Base-by-base conservation (phyloP, 2,797 vertebrate genomes). In the Pantherophis alleghaniensis region DNA sequence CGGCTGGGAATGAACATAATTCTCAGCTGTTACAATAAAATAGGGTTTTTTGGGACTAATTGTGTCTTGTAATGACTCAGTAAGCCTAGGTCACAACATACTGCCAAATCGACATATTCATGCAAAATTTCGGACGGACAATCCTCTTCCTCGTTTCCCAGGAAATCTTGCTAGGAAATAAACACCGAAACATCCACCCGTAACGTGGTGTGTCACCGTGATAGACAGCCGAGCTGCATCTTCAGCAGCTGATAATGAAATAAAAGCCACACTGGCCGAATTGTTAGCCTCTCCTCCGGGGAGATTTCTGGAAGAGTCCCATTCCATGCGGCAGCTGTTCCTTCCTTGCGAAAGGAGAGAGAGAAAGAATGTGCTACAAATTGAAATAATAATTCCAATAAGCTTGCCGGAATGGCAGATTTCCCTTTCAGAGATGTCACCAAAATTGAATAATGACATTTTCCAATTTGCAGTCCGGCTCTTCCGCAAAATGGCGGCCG, bases 401-500 rank as follows among this genome's bases (percentile, higher is more conserved):
- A 92, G 61, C 51, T 61, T 63, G 86, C 47, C 88, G 53, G 12
- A 32, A 86, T 90, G 24, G 60, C 59, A 91, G 37, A 74, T 92
- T 47, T 89, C 0, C 5, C 66, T 28, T 61, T 92, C 55, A 7
- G 37, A 56, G 87, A n/a, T 86, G 60, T 59, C 9, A 28, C 47
- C 2, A 0, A n/a, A 88, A 96, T 86, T 1, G 0, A 83, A 92
- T 55, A 92, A 90, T 90, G 90, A 2, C 20, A 20, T 93, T 92
- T 94, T 20, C 91, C 74, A 89, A 88, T 94, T 94, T 89, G 93
- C 13, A 86, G 63, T 26, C 69, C 57, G 66, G 7, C 57, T 69
- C 28, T 51, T 94, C 89, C 90, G 94, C 28, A 57, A 56, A 18
- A 90, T 91, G 20, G 9, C 83, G 89, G 13, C 11, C 20, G 83